Base-by-base conservation (phyloP, 2,797 vertebrate genomes). In the Pachyuromys duprasi region DNA sequence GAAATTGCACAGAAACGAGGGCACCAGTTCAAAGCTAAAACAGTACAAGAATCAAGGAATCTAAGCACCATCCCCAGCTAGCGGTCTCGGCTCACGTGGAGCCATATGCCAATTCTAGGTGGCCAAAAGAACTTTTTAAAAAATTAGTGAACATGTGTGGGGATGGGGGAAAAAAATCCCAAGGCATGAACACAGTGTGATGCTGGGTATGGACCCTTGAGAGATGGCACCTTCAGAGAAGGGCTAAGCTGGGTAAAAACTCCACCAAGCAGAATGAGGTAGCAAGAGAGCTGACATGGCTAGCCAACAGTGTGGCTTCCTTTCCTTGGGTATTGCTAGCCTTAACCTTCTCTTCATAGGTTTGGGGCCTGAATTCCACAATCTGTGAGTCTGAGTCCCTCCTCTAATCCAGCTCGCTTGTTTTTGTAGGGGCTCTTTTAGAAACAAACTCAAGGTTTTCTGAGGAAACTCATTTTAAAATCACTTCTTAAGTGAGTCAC, bases 391-490 rank as follows among this genome's bases (percentile, higher is more conserved):
- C 26, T 28, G 13, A 7, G 28, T 24, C 53, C 36, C 15, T 72
- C 8, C 49, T 57, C 67, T 53, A 78, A 69, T 78, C 7, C 17
- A 36, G 42, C 39, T 93, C 91, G 20, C 11, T 36, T 76, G 28
- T 91, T 96, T 31, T 3, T 14, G 76, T 5, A 86, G 31, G 60
- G 2, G 39, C 49, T 57, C 55, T 93, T 93, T 91, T 55, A 90
- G 55, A 84, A 84, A 36, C 8, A 94, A 97, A 65, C 28, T 36
- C 33, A 83, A 75, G 86, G 70, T 13, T 83, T 90, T 70, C 24
- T 70, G 53, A 94, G 97, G 81, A 93, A 87, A 70, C 42, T 95
- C 69, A 81, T 24, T 22, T 93, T 89, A 95, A 95, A 90, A 80
- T 72, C 11, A 80, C 8, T 42, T 39, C 90, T 93, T 42, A 96